Evolutionary conservation across 2,888 invertebrate species (phyloP).

Genomic region (Ischnus inquisitorius): DNA sequence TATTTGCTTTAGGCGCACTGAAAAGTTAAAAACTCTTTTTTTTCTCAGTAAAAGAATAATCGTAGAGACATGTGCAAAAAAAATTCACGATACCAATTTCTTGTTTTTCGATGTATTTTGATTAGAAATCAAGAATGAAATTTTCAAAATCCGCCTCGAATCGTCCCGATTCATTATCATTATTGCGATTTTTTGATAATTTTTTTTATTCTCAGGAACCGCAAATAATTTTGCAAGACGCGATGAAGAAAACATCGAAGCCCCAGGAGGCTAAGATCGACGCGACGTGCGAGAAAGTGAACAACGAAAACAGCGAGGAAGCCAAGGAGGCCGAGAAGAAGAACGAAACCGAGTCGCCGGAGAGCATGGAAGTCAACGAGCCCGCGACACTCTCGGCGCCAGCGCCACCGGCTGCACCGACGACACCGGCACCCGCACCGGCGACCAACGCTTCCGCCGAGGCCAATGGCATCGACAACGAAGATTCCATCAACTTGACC

Average conservation of each 20-base stretch:
- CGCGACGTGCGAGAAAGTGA: slow-evolving; percentile 59
- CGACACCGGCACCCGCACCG: slow-evolving; percentile 43
- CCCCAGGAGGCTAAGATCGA: slow-evolving; percentile 62
- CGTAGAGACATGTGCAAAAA: too few species aligned
- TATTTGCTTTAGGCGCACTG: too few species aligned
- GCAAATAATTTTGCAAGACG: slow-evolving; percentile 60
- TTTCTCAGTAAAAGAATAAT: too few species aligned
- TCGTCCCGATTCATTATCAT: not conserved
- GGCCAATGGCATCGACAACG: slow-evolving; percentile 89
- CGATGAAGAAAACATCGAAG: slow-evolving; percentile 61
- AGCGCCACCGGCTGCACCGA: slow-evolving; percentile 54
- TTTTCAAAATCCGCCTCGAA: not conserved
- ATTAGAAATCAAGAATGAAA: not conserved
- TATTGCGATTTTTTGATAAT: not conserved
- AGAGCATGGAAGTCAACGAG: slow-evolving; percentile 48
- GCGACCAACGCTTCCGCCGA: slow-evolving; percentile 80
- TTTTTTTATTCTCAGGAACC: slow-evolving; percentile 48
- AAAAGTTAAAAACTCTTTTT: too few species aligned
- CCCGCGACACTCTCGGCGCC: slow-evolving; percentile 47
- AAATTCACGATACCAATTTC: too few species aligned
- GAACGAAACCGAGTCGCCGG: slow-evolving; percentile 72
- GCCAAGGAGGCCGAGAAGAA: slow-evolving; percentile 63
- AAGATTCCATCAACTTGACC: slow-evolving; percentile 93
- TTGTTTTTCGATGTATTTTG: not conserved
- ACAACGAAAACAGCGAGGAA: slow-evolving; percentile 66